These are phyloP conservation scores for Meriones psammophilus DNA, from an alignment of 2,797 vertebrate species.

Conservation along the genomic window DNA sequence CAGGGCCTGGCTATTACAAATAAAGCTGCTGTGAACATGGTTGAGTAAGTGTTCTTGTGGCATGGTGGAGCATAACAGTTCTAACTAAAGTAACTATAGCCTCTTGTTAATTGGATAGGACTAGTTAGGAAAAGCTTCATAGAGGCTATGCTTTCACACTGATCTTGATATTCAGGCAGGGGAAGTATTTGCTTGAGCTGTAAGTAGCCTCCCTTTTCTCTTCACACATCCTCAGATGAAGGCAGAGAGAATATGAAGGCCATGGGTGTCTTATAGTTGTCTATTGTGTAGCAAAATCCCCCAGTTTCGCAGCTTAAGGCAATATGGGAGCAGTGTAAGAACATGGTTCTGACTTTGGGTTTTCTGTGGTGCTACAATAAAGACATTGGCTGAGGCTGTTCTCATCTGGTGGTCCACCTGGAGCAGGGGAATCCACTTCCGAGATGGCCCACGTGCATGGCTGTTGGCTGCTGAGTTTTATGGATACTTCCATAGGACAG, in stretches of 20 bases:
- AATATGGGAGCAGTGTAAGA: not conserved
- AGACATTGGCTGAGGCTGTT: not conserved
- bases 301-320: not conserved
- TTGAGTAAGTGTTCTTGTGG: too few relatives aligned
- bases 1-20: too few relatives aligned
- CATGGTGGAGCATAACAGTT: not conserved
- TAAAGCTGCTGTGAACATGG: too few relatives aligned
- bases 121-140: not conserved
- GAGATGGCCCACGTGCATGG: not conserved
- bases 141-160: conserved; percentile 3
- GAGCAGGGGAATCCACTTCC: not conserved
- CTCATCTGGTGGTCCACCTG: not conserved
- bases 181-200: not conserved
- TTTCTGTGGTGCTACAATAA: not conserved
- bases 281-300: not conserved
- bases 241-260: not conserved
- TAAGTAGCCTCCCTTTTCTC: not conserved
- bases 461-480: not conserved
- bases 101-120: not conserved
- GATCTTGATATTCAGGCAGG: not conserved
- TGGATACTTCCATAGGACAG: not conserved
- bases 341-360: not conserved
- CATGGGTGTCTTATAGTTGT: not conserved
- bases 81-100: conserved; percentile 15
- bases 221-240: not conserved